phyloP scores from a whole-genome alignment of 2,113 vertebrate species.

The Elgaria multicarinata region DNA sequence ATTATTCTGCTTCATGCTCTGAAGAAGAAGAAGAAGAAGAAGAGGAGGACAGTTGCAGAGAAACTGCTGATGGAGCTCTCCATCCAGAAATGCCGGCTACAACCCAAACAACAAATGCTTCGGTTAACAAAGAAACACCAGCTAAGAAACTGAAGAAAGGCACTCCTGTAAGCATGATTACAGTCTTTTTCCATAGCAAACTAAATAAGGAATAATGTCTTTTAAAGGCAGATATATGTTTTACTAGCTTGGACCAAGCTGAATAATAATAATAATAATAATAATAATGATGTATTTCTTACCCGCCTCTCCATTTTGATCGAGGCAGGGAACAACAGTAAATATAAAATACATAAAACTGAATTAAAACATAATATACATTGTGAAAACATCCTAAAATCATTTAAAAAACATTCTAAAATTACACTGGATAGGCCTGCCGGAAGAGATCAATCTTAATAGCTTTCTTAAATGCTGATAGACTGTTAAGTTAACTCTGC shows the following conservation, averaged over 20 bases:
- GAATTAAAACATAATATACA: no score
- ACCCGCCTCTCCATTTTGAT: no score
- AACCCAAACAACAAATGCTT: slow-evolving; percentile 57
- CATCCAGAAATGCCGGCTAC: slow-evolving; percentile 71
- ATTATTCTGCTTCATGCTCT: slow-evolving; percentile 88
- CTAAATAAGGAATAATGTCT: not conserved
- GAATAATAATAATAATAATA: no score
- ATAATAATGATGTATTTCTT: no score
- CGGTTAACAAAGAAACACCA: slow-evolving; percentile 76
- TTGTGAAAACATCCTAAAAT: no score
- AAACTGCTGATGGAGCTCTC: slow-evolving; percentile 24
- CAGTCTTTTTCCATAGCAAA: not conserved
- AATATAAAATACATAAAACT: no score
- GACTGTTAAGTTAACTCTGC: no score
- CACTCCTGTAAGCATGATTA: slow-evolving; percentile 70
- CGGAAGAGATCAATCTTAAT: no score
- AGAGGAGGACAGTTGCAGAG: slow-evolving; percentile 66
- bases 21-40: slow-evolving; percentile 81
- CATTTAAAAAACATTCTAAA: no score
- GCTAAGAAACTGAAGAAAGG: slow-evolving; percentile 79
- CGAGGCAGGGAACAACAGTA: no score
- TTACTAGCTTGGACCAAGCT: not conserved
- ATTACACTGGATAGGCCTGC: no score
- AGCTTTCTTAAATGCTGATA: no score
- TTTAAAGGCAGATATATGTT: not conserved